Evolutionary conservation across 2,888 invertebrate species (phyloP).

Genomic region (Xanthostigma xanthostigma): DNA sequence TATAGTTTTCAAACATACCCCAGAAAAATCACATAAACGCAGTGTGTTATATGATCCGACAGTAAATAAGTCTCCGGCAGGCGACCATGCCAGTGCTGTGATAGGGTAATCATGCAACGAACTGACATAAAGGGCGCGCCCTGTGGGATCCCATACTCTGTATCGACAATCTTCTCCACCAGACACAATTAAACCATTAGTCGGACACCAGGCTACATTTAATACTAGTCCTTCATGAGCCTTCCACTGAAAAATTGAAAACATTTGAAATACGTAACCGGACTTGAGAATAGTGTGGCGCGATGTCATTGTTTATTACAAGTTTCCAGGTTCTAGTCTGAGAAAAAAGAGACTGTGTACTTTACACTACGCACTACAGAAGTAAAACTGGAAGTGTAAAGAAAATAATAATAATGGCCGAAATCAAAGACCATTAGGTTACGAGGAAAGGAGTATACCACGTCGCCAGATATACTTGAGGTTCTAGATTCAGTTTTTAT

Average conservation of each 20-base stretch:
- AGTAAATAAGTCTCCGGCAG: slow-evolving; percentile 79
- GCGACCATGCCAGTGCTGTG: slow-evolving; percentile 80
- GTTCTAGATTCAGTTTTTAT: no score
- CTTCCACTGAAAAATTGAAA: slow-evolving; percentile 58
- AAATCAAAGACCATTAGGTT: no score
- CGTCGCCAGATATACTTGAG: no score
- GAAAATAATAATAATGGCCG: no score
- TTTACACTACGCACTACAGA: no score
- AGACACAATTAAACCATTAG: slow-evolving; percentile 80
- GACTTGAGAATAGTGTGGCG: not conserved
- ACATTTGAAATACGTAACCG: not conserved
- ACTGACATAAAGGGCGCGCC: slow-evolving; percentile 76
- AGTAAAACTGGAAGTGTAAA: no score
- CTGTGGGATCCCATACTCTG: slow-evolving; percentile 84
- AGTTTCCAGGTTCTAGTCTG: no score
- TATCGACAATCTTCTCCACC: slow-evolving; percentile 86
- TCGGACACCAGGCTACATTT: slow-evolving; percentile 88
- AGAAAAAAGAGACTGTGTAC: no score
- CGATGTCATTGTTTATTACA: not conserved
- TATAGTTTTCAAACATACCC: slow-evolving; percentile 42
- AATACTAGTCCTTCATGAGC: slow-evolving; percentile 91
- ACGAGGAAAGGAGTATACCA: no score
- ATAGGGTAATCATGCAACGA: slow-evolving; percentile 79
- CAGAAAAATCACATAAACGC: slow-evolving; percentile 82
- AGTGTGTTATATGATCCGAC: slow-evolving; percentile 89